Conservation (phyloP, 2,888 invertebrate species). For the Steromphala cineraria region DNA sequence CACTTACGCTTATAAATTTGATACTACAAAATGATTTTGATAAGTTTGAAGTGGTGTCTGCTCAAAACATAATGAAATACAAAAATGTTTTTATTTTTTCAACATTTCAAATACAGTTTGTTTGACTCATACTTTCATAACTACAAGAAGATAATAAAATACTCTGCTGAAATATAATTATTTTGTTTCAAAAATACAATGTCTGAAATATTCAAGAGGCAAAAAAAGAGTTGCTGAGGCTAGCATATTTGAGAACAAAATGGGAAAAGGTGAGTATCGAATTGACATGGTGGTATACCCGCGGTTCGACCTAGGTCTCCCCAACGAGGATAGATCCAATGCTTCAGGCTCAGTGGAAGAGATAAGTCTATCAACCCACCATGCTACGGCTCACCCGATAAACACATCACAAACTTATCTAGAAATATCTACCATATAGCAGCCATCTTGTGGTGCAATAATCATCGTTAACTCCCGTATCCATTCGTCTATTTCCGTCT, state of each 20-base stretch:
- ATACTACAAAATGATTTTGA: no score
- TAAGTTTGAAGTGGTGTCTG: no score
- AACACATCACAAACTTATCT: background rate
- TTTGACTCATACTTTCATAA: no score
- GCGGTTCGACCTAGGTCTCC: background rate
- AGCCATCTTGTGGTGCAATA: background rate
- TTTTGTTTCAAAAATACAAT: no score
- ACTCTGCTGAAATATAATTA: no score
- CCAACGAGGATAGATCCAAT: conserved; percentile 15
- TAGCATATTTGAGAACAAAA: background rate
- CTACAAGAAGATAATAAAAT: no score
- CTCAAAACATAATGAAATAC: no score
- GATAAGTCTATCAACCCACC: background rate
- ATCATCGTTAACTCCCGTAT: background rate
- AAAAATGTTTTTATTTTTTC: no score
- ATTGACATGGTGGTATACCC: conserved; percentile 4
- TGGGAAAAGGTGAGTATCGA: conserved; percentile 12
- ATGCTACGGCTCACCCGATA: background rate
- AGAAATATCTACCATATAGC: background rate
- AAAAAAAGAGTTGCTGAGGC: no score
- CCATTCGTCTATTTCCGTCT: background rate
- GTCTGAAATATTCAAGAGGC: no score
- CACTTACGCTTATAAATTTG: no score
- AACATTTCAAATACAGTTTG: no score
- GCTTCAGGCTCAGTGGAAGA: conserved; percentile 19